These are phyloP conservation scores for Pardalotus punctatus DNA, from an alignment of 2,113 vertebrate genomes.

Conservation along the genomic window DNA sequence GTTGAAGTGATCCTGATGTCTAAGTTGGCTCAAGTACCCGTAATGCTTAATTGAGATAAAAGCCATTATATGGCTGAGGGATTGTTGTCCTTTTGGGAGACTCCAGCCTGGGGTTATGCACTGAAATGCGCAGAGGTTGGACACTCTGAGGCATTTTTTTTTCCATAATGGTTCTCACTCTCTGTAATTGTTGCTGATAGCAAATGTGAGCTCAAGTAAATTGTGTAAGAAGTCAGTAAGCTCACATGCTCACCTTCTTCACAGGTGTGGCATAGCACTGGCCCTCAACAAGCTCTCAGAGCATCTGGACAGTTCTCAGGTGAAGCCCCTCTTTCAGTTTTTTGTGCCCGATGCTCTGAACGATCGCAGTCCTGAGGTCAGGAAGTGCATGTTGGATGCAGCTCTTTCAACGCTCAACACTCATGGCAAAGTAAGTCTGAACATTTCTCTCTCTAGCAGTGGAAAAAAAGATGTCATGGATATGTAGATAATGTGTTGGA, in stretches of 20 bases:
- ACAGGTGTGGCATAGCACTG: slow-evolving; percentile 93
- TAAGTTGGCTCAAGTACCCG: background rate
- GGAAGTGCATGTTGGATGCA: slow-evolving; percentile 95
- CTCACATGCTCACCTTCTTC: background rate
- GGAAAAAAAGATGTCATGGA: background rate
- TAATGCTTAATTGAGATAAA: background rate
- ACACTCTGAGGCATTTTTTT: background rate
- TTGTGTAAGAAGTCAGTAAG: background rate
- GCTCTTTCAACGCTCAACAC: slow-evolving; percentile 92
- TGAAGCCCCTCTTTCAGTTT: slow-evolving; percentile 96
- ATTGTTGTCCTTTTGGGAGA: background rate
- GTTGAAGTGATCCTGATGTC: background rate
- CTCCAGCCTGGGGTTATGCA: background rate
- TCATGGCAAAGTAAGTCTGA: slow-evolving; percentile 88
- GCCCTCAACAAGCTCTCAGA: slow-evolving; percentile 92
- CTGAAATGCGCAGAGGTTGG: background rate
- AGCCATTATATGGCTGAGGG: background rate
- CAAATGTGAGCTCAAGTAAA: background rate
- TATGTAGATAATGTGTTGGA: background rate
- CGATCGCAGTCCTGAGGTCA: slow-evolving; percentile 90
- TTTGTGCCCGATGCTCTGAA: slow-evolving; percentile 98
- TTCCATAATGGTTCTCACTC: background rate
- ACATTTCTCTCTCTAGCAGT: background rate
- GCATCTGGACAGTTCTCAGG: slow-evolving; percentile 88
- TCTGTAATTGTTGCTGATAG: background rate